A percentile compares a stretch with the other conserved stretches of the same genome.
Conservation (phyloP, 1,140 invertebrate genomes). For the Cydia fagiglandana region DNA sequence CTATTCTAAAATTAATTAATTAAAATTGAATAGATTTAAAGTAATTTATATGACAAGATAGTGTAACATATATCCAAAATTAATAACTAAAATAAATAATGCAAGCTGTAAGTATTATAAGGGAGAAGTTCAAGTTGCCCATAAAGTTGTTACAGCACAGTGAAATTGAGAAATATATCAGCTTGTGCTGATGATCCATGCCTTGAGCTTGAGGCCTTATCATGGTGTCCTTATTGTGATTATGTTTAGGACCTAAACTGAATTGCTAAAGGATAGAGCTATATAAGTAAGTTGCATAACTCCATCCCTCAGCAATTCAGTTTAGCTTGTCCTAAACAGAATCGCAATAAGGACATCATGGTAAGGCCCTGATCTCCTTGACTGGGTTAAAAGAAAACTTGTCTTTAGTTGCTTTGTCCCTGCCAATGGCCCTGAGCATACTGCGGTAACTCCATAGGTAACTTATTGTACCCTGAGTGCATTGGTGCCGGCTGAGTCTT, state of each 20-base stretch:
- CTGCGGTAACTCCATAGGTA: slow-evolving; percentile 66
- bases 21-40: slow-evolving; percentile 7
- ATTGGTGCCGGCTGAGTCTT: slow-evolving; percentile 54
- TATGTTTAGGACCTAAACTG: too few relatives aligned
- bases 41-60: slow-evolving; percentile 27
- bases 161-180: not conserved
- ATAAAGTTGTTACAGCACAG: not conserved
- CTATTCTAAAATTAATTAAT: slow-evolving; percentile 2
- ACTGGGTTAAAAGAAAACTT: not conserved
- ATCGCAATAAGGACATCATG: too few relatives aligned
- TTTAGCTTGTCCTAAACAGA: too few relatives aligned
- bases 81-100: slow-evolving; percentile 35
- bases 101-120: not conserved
- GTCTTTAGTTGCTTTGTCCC: slow-evolving; percentile 47
- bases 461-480: slow-evolving; percentile 59
- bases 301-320: too few relatives aligned
- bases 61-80: not conserved
- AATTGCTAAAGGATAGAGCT: too few relatives aligned
- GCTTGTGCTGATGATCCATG: too few relatives aligned
- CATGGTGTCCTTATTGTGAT: too few relatives aligned
- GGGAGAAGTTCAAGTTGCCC: not conserved
- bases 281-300: too few relatives aligned
- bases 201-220: too few relatives aligned
- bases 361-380: too few relatives aligned
- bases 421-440: slow-evolving; percentile 67